A percentile compares a stretch with the other conserved stretches of the same genome.
These are phyloP conservation scores for Phyllotreta striolata DNA, from an alignment of 2,888 invertebrate species.

Conservation along the genomic window DNA sequence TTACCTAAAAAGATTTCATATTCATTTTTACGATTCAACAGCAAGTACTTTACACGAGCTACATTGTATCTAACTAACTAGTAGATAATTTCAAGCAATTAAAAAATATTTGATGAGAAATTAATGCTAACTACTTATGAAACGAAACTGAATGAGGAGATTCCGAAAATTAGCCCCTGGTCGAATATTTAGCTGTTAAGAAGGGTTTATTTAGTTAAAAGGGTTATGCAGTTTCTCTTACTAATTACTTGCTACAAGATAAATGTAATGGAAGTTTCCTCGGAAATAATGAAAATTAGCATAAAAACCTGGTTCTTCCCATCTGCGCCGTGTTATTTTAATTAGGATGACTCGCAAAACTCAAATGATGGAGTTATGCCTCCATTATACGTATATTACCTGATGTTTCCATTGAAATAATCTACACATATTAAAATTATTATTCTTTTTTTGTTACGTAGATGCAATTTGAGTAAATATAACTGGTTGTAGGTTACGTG, in stretches of 20 bases:
- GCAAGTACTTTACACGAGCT: too few species aligned
- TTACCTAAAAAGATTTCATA: too few species aligned
- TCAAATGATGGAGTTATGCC: background rate
- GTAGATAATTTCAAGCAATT: too few species aligned
- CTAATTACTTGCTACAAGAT: slow-evolving; percentile 10
- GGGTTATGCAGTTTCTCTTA: slow-evolving; percentile 6
- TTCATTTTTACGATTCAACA: too few species aligned
- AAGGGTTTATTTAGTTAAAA: slow-evolving; percentile 14
- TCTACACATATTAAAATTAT: too few species aligned
- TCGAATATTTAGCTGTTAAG: slow-evolving; percentile 8
- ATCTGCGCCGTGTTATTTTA: slow-evolving; percentile 6
- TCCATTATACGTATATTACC: background rate
- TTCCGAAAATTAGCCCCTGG: background rate
- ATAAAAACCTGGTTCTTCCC: slow-evolving; percentile 7
- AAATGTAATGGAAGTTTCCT: slow-evolving; percentile 4
- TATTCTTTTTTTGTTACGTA: too few species aligned
- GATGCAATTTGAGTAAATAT: too few species aligned
- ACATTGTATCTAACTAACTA: too few species aligned
- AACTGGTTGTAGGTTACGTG: too few species aligned
- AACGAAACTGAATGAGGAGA: background rate
- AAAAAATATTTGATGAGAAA: too few species aligned
- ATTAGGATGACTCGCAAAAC: slow-evolving; percentile 6
- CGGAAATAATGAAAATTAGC: slow-evolving; percentile 12
- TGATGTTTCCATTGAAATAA: too few species aligned
- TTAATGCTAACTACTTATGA: too few species aligned